Conservation (phyloP, 1,140 invertebrate genomes). For the Heliconius eleuchia region DNA sequence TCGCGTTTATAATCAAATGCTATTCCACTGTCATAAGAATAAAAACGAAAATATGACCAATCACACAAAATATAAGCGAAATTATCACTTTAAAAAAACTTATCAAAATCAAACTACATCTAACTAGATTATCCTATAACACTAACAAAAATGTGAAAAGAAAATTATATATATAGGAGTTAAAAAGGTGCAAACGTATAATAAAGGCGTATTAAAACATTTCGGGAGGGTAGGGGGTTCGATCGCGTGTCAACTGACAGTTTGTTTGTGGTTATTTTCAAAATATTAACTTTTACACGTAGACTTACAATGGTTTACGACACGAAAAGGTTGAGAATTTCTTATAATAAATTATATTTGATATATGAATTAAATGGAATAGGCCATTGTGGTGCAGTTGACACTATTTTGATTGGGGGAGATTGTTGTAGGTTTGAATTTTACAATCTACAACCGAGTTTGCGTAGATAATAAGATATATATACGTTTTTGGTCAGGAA, state of each 20-base stretch:
- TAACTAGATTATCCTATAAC: not conserved
- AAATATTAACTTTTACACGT: slow-evolving; percentile 29
- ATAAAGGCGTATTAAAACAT: slow-evolving; percentile 35
- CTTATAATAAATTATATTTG: not conserved
- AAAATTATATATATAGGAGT: slow-evolving; percentile 10
- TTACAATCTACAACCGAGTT: too few relatives aligned
- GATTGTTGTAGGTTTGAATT: not conserved
- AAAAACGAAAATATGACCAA: not conserved
- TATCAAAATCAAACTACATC: not conserved
- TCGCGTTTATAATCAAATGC: not conserved
- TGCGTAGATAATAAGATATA: too few relatives aligned
- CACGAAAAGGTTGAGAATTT: slow-evolving; percentile 21
- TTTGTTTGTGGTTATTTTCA: slow-evolving; percentile 19
- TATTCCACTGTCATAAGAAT: not conserved
- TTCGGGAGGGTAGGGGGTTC: slow-evolving; percentile 14
- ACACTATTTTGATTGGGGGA: not conserved
- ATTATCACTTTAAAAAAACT: not conserved
- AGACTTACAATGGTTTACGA: slow-evolving; percentile 17
- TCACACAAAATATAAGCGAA: not conserved
- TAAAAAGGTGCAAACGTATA: slow-evolving; percentile 32
- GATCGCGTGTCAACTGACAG: slow-evolving; percentile 17
- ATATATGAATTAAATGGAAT: slow-evolving; percentile 15
- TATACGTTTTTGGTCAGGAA: not conserved
- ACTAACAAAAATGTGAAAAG: not conserved
- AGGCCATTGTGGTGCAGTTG: not conserved